Evolutionary conservation across 2,113 vertebrate species (phyloP).

Genomic region (Collichthys lucidus): DNA sequence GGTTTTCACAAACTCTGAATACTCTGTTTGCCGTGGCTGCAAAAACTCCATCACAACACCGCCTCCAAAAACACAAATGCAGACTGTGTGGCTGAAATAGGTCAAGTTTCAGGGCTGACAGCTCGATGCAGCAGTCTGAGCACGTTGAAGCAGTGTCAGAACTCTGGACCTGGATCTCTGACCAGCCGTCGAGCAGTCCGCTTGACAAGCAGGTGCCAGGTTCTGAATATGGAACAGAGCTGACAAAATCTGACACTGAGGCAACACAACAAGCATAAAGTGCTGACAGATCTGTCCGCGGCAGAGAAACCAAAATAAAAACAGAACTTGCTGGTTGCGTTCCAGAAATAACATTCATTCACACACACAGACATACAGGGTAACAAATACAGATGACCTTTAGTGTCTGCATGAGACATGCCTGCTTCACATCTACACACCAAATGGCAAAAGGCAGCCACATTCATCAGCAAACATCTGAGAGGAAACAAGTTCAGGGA

Average conservation of each 20-base stretch:
- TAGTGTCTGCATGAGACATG: too few relatives aligned
- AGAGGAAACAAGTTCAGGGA: background rate
- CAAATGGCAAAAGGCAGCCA: background rate
- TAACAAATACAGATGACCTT: too few relatives aligned
- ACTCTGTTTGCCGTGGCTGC: background rate
- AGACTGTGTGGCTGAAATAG: conserved; percentile 1
- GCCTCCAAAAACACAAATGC: background rate
- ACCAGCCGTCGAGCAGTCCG: background rate
- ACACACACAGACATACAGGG: background rate
- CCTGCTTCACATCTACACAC: background rate
- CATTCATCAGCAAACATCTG: background rate
- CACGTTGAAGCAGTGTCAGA: conserved; percentile 24
- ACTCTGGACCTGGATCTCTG: conserved; percentile 6
- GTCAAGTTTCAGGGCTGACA: conserved; percentile 11
- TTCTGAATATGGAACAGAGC: conserved; percentile 31
- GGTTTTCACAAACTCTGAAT: background rate
- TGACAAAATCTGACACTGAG: background rate
- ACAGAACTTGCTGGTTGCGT: too few relatives aligned
- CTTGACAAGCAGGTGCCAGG: conserved; percentile 16
- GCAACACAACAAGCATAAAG: background rate
- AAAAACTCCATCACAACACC: conserved; percentile 6
- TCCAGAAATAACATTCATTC: background rate
- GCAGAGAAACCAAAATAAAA: background rate
- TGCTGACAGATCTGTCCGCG: background rate
- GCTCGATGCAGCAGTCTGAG: conserved; percentile 22